Evolutionary conservation across 2,113 vertebrate genomes (phyloP).

Genomic region (Falco punctatus): DNA sequence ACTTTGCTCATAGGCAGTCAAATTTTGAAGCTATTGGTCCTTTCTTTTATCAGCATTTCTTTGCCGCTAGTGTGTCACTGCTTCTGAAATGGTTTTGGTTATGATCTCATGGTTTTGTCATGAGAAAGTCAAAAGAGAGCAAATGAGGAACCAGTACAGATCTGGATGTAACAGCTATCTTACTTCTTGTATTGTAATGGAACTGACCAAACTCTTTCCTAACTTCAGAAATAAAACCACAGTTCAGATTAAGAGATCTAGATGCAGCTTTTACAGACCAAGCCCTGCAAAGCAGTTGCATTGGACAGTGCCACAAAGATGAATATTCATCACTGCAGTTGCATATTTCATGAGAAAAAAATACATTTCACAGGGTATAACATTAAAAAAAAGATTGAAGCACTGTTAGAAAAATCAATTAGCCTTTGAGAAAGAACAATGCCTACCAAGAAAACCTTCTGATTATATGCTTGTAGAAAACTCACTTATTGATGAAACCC

Average conservation of each 20-base stretch:
- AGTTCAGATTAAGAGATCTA: not conserved
- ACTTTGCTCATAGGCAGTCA: not conserved
- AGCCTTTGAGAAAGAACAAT: not conserved
- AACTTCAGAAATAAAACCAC: not conserved
- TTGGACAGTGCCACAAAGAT: not conserved
- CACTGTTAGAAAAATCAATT: not conserved
- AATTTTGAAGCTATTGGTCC: not conserved
- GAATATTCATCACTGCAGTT: not conserved
- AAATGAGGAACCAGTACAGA: not conserved
- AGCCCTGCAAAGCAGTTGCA: not conserved
- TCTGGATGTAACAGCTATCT: accelerated
- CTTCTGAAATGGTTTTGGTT: not conserved
- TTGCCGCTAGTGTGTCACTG: not conserved
- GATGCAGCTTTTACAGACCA: not conserved
- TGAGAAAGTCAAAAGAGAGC: not conserved
- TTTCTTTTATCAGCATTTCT: not conserved
- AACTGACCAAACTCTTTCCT: not conserved
- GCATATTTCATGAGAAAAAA: not conserved
- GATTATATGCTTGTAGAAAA: not conserved
- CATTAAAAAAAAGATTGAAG: not conserved
- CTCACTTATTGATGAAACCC: not conserved
- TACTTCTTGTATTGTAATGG: not conserved
- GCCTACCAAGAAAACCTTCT: not conserved
- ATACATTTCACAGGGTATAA: not conserved
- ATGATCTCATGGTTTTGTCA: not conserved